Percentiles rank a stretch among this genome's conserved stretches.
Evolutionary conservation across 2,888 invertebrate species (phyloP).

Genomic region (Agelastica alni): DNA sequence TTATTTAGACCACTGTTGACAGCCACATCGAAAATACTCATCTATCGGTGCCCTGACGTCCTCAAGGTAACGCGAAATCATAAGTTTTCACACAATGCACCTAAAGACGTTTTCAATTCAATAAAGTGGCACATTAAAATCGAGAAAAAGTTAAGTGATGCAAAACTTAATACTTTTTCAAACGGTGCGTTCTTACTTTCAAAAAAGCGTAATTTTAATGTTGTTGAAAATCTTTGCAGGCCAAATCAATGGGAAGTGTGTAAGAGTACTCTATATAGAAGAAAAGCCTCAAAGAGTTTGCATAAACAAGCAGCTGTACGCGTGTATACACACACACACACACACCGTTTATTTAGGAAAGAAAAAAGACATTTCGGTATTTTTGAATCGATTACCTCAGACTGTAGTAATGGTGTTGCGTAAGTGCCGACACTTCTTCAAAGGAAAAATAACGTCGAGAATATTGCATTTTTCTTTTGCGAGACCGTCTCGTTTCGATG

Average conservation of each 20-base stretch:
- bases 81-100: no score
- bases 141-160: no score
- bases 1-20: no score
- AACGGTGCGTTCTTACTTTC: no score
- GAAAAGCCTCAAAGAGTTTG: conserved; percentile 9
- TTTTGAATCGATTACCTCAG: conserved; percentile 24
- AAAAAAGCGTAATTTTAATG: no score
- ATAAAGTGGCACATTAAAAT: no score
- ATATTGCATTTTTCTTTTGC: conserved; percentile 19
- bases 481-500: conserved; percentile 1
- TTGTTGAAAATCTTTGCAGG: no score
- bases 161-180: no score
- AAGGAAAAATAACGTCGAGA: conserved; percentile 18
- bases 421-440: conserved; percentile 23
- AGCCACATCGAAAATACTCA: no score
- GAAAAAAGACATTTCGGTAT: conserved; percentile 15
- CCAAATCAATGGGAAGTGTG: background rate
- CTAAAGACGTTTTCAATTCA: no score
- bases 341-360: conserved; percentile 11
- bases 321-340: conserved; percentile 5
- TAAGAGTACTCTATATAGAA: conserved; percentile 5
- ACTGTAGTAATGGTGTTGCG: conserved; percentile 24
- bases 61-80: no score
- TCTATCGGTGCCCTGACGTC: no score
- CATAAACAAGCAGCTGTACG: conserved; percentile 8